phyloP scores from a whole-genome alignment of 1,140 invertebrate species.

The Aradophagus sp. region DNA sequence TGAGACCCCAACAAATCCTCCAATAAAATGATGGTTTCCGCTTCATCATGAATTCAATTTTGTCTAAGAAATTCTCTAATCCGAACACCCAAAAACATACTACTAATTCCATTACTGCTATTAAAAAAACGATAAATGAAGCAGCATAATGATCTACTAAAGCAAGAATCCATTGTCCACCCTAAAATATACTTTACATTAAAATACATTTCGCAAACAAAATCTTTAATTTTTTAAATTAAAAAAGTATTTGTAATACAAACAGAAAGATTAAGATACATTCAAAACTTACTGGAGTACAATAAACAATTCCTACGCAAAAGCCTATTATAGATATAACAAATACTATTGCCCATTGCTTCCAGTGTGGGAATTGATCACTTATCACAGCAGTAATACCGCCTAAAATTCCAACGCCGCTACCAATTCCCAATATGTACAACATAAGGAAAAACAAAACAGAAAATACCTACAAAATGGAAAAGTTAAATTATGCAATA shows the following conservation, averaged over 20 bases:
- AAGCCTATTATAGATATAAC: constrained; percentile 79
- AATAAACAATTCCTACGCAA: constrained; percentile 81
- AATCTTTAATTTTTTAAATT: too few relatives aligned
- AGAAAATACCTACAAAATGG: constrained; percentile 85
- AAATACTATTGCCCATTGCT: constrained; percentile 79
- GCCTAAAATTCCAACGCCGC: constrained; percentile 82
- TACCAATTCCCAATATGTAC: constrained; percentile 86
- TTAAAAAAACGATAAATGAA: constrained; percentile 68
- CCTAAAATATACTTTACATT: constrained; percentile 49
- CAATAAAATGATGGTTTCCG: constrained; percentile 83
- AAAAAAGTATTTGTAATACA: background rate
- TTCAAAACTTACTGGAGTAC: constrained; percentile 81
- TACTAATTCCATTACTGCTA: constrained; percentile 78
- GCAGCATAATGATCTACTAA: constrained; percentile 78
- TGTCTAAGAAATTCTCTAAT: constrained; percentile 78
- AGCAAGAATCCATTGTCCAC: constrained; percentile 68
- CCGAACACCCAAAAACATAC: constrained; percentile 81
- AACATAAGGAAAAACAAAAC: constrained; percentile 94
- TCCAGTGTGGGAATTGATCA: constrained; percentile 82
- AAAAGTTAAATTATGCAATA: too few relatives aligned
- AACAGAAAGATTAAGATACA: background rate
- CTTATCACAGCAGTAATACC: constrained; percentile 82
- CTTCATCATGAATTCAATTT: constrained; percentile 83
- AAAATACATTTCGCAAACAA: background rate
- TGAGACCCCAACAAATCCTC: constrained; percentile 85